phyloP scores from a whole-genome alignment of 2,113 vertebrate genomes.

The Catharus minimus region DNA sequence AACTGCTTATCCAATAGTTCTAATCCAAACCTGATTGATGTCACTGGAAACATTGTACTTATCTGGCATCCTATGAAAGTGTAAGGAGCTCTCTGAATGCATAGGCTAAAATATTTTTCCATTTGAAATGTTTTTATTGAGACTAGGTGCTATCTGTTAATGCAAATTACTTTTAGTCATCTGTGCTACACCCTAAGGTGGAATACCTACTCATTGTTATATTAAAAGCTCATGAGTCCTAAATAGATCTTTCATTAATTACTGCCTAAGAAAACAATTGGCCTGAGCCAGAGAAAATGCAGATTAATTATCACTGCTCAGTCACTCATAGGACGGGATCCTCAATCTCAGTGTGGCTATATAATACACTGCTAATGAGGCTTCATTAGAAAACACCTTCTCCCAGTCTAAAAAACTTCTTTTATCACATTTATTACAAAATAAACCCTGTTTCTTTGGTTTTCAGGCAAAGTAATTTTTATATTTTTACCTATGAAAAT shows the following conservation, averaged over 20 bases:
- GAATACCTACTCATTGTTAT: background rate
- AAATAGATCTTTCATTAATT: constrained; percentile 25
- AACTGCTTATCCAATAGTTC: background rate
- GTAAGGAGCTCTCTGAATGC: background rate
- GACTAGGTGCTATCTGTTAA: background rate
- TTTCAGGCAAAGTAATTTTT: background rate
- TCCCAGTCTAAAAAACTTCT: background rate
- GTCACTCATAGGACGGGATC: background rate
- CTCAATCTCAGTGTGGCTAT: background rate
- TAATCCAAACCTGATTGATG: background rate
- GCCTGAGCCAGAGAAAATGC: background rate
- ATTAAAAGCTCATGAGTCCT: background rate
- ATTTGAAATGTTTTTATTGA: background rate
- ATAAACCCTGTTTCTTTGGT: background rate
- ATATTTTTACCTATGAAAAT: background rate
- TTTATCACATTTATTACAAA: background rate
- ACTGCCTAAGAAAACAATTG: background rate
- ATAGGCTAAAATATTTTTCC: background rate
- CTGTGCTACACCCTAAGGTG: background rate
- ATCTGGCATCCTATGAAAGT: background rate
- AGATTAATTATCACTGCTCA: constrained; percentile 12
- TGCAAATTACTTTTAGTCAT: background rate
- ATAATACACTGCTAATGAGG: background rate
- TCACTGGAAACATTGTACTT: background rate
- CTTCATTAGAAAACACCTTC: background rate